These are phyloP conservation scores for Microtus richardsoni DNA, from an alignment of 2,113 vertebrate genomes.

Conservation along the genomic window DNA sequence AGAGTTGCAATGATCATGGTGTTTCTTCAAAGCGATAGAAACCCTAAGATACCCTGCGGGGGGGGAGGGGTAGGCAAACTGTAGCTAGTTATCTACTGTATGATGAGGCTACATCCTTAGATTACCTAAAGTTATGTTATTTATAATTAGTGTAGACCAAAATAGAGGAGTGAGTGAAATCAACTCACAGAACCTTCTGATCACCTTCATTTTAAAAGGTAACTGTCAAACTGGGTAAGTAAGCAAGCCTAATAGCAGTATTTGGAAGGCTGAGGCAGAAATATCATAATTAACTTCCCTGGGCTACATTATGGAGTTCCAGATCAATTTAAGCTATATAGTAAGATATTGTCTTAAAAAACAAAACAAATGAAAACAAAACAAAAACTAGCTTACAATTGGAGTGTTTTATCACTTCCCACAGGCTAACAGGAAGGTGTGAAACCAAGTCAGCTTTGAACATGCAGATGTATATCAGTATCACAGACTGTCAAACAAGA, in stretches of 20 bases:
- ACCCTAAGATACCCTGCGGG: neutral
- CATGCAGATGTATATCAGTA: neutral
- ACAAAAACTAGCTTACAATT: neutral
- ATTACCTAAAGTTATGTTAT: neutral
- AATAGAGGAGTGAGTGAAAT: neutral
- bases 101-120: neutral
- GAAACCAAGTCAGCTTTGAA: neutral
- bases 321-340: neutral
- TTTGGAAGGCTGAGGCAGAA: neutral
- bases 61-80: neutral
- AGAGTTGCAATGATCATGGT: neutral
- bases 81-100: neutral
- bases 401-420: neutral
- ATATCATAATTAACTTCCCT: neutral
- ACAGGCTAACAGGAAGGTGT: neutral
- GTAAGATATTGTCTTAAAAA: neutral
- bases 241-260: neutral
- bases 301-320: neutral
- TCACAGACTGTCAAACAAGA: neutral
- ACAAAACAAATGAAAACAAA: neutral
- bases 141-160: neutral
- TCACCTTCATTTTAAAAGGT: conserved; percentile 15
- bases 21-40: neutral
- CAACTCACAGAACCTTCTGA: neutral
- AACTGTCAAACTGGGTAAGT: neutral